Evolutionary conservation across 2,113 vertebrate species (phyloP).

Genomic region (Thamnophis sirtalis): DNA sequence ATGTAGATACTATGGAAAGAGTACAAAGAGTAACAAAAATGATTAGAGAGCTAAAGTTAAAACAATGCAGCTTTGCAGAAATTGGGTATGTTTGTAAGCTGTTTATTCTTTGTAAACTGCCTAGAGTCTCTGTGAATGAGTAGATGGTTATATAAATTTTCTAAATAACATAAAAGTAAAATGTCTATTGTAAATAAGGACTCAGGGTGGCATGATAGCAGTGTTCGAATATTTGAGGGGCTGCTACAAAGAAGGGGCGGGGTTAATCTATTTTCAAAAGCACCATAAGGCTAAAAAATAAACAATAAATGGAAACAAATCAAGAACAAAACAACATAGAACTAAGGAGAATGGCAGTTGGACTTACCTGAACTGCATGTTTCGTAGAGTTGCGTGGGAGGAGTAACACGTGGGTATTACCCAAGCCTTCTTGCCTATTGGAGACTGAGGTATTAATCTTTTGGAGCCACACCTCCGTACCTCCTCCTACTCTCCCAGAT

Average conservation of each 20-base stretch:
- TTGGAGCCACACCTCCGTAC: no score
- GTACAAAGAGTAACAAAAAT: no score
- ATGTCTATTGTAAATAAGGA: neutral
- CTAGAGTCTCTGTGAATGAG: neutral
- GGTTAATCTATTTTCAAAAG: neutral
- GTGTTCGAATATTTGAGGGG: neutral
- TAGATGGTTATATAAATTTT: neutral
- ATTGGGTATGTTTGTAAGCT: no score
- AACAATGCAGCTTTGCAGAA: no score
- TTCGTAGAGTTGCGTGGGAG: no score
- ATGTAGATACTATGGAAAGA: neutral
- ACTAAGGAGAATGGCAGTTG: neutral
- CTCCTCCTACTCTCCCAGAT: no score
- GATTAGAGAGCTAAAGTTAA: no score
- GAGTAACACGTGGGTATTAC: no score
- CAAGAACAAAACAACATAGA: neutral
- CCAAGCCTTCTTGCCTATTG: no score
- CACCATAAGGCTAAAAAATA: neutral
- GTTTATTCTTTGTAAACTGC: neutral
- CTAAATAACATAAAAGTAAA: neutral
- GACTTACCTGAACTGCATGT: no score
- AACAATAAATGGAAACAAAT: neutral
- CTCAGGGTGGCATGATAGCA: neutral
- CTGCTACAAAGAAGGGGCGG: neutral
- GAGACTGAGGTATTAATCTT: no score